A percentile compares a stretch with the other conserved stretches of the same genome.
phyloP scores from a whole-genome alignment of 2,797 vertebrate genomes.

The Anguilla anguilla region DNA sequence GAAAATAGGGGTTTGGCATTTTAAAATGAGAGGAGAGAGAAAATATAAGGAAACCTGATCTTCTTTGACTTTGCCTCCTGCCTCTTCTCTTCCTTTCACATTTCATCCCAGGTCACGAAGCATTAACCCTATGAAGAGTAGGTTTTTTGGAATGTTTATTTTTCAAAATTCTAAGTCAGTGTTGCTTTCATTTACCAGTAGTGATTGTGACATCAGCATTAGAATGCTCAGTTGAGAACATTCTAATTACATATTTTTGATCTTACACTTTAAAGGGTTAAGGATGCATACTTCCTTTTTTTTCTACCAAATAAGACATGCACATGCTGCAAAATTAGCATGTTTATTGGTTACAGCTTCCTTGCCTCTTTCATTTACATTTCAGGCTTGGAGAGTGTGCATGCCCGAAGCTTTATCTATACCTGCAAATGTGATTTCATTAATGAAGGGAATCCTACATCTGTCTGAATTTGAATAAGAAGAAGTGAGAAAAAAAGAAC shows the following conservation, averaged over 20 bases:
- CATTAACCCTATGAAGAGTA: constrained; percentile 35
- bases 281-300: constrained; percentile 28
- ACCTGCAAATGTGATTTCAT: constrained; percentile 57
- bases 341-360: constrained; percentile 76
- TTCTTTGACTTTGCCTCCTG: constrained; percentile 26
- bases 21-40: constrained; percentile 58
- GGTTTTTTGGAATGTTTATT: too few relatives aligned
- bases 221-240: too few relatives aligned
- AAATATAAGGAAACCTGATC: constrained; percentile 50
- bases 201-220: too few relatives aligned
- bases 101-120: constrained; percentile 40
- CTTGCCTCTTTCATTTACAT: constrained; percentile 70
- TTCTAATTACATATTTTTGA: too few relatives aligned
- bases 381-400: constrained; percentile 61
- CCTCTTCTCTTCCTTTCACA: constrained; percentile 43
- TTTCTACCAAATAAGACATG: constrained; percentile 66
- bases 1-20: constrained; percentile 69
- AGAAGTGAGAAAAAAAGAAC: neutral
- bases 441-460: constrained; percentile 56
- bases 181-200: too few relatives aligned
- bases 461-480: constrained; percentile 27
- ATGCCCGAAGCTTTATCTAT: constrained; percentile 52
- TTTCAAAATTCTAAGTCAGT: too few relatives aligned
- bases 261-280: constrained; percentile 37
- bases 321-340: constrained; percentile 71